Conservation (phyloP, 2,888 invertebrate genomes). For the Dendrolimus houi region DNA sequence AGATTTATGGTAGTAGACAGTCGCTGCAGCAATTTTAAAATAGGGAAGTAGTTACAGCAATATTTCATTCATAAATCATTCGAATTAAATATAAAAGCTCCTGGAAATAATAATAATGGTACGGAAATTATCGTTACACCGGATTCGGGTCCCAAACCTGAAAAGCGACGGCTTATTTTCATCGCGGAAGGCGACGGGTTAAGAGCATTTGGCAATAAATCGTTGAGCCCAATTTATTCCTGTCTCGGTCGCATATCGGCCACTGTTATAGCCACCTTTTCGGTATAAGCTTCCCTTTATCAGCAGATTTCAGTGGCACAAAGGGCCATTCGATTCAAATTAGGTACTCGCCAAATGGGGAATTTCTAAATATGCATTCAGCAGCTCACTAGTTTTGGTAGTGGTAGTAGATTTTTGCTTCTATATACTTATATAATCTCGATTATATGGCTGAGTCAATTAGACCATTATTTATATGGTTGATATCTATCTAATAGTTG, state of each 20-base stretch:
- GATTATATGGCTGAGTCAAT: background rate
- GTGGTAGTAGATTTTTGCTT: background rate
- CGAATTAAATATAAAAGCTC: background rate
- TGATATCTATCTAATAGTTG: too few relatives aligned
- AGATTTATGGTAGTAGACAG: too few relatives aligned
- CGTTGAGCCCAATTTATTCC: conserved; percentile 61
- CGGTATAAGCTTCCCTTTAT: conserved; percentile 49
- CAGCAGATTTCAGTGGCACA: conserved; percentile 45
- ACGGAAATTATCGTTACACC: conserved; percentile 9
- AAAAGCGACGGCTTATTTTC: conserved; percentile 38
- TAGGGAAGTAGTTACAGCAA: background rate
- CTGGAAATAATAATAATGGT: conserved; percentile 4
- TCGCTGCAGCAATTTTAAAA: too few relatives aligned
- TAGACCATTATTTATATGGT: background rate
- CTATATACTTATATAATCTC: background rate
- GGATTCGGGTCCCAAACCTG: conserved; percentile 27
- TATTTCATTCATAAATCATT: conserved; percentile 10
- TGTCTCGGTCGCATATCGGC: conserved; percentile 54
- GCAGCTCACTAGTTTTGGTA: background rate
- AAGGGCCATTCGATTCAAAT: conserved; percentile 57
- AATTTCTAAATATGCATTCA: background rate
- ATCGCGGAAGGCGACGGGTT: conserved; percentile 45
- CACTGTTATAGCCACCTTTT: conserved; percentile 55
- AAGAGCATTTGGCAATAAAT: conserved; percentile 72
- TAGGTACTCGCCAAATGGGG: conserved; percentile 11